These are phyloP conservation scores for Nebria brevicollis DNA, from an alignment of 2,888 invertebrate species.

Conservation along the genomic window DNA sequence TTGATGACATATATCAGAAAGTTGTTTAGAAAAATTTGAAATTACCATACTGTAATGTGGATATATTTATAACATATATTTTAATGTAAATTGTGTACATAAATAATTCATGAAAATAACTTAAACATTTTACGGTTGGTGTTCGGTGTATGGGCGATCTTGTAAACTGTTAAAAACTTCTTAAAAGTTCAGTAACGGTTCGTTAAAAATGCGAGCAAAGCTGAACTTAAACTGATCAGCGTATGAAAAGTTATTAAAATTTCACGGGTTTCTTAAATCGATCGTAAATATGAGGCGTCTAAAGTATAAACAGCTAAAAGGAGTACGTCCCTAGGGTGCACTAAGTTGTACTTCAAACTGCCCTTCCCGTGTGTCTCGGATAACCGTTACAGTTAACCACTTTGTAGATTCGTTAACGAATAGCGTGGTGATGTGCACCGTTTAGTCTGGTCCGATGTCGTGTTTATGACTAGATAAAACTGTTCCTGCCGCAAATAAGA, in stretches of 20 bases:
- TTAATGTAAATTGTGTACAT: background rate
- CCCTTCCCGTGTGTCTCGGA: conserved; percentile 52
- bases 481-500: conserved; percentile 51
- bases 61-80: background rate
- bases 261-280: conserved; percentile 42
- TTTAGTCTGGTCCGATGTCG: conserved; percentile 48
- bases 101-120: background rate
- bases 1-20: background rate
- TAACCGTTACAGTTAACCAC: conserved; percentile 22
- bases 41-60: background rate
- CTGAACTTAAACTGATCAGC: conserved; percentile 41
- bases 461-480: conserved; percentile 54
- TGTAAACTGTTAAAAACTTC: conserved; percentile 43
- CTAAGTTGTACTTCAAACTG: conserved; percentile 53
- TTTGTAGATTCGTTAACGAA: background rate
- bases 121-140: background rate
- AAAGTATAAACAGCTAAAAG: conserved; percentile 56
- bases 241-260: conserved; percentile 44
- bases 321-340: conserved; percentile 54
- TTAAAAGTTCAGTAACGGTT: conserved; percentile 38
- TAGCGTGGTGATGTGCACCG: background rate
- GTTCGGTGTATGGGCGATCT: conserved; percentile 1
- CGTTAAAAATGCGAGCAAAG: conserved; percentile 26
- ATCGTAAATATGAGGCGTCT: conserved; percentile 51
- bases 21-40: background rate